Evolutionary conservation across 1,140 invertebrate genomes (phyloP), one percentile per base, ranked within the genome.

Genomic region (Drosophila subobscura): DNA sequence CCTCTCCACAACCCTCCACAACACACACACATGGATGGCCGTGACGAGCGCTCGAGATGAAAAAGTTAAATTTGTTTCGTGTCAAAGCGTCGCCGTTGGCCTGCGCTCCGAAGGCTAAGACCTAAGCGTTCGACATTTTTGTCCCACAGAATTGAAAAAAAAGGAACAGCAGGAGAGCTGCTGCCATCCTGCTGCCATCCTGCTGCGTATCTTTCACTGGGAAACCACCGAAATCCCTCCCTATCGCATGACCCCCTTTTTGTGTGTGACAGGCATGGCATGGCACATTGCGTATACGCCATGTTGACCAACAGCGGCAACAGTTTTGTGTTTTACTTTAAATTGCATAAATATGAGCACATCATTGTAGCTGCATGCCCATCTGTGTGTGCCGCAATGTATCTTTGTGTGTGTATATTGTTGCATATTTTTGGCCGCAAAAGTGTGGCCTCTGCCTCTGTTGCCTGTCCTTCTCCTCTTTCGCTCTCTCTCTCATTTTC

Each of bases 11-110:
- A 14, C 16, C 55, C 12, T 3, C 29, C 8, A 4, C 5, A 5
- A 29, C 40, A 42, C 41, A 7, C 52, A 40, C 22, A 46, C 46
- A 8, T 44, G 42, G 51, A 22, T 50, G 22, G 44, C 53, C 55
- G 54, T 65, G 74, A 56, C 76, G 83, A 64, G 66, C 83, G 52
- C 52, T 86, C 52, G 77, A 86, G 83, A 86, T 86, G 83, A 88
- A 86, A 86, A 86, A 86, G 83, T 88, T 88, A 86, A 86, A 86
- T 86, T 86, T 86, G 83, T 86, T 86, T 86, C 83, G 75, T 88
- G 83, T 88, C 83, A 88, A 86, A 86, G 83, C 83, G 83, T 70
- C 56, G 79, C 74, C 79, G 57, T 46, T 61, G 74, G 77, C 64
- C 71, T 37, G 33, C 33, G 33, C 33, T 71, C 60, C 51, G 46